Evolutionary conservation across 2,888 invertebrate genomes (phyloP).

Genomic region (Phragmatobia fuliginosa): DNA sequence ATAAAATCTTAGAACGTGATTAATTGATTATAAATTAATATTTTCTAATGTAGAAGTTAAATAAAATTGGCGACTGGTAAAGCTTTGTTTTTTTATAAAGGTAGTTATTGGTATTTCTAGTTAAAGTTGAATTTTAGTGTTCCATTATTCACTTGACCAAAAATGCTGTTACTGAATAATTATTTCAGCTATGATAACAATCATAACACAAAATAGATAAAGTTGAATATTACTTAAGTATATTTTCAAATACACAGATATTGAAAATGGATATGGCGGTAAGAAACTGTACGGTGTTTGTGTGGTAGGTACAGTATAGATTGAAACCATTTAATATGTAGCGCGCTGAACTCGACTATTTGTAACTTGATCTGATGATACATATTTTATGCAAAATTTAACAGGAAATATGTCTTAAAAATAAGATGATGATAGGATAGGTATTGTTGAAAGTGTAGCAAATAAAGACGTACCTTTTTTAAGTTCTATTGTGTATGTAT

Average conservation of each 20-base stretch:
- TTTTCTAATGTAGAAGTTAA: no score
- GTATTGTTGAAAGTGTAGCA: not conserved
- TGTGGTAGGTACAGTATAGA: conserved; percentile 3
- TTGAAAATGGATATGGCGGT: conserved; percentile 77
- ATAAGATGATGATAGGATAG: not conserved
- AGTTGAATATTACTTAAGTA: not conserved
- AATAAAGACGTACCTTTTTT: not conserved
- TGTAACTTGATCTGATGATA: not conserved
- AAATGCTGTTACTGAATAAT: not conserved
- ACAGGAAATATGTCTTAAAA: not conserved
- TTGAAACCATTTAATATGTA: not conserved
- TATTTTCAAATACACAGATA: conserved; percentile 61
- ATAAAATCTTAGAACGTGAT: no score
- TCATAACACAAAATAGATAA: not conserved
- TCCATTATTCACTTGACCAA: not conserved
- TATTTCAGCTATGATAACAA: not conserved
- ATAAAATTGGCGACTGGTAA: no score
- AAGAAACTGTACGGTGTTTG: conserved; percentile 58
- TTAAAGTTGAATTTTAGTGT: not conserved
- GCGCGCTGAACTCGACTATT: not conserved
- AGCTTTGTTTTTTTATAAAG: no score
- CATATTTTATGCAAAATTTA: not conserved
- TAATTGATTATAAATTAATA: no score
- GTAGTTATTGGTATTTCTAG: not conserved
- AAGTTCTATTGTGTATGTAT: not conserved